A percentile compares a stretch with the other conserved stretches of the same genome.
phyloP scores from a whole-genome alignment of 1,140 invertebrate genomes.

The Tyrophagus putrescentiae region DNA sequence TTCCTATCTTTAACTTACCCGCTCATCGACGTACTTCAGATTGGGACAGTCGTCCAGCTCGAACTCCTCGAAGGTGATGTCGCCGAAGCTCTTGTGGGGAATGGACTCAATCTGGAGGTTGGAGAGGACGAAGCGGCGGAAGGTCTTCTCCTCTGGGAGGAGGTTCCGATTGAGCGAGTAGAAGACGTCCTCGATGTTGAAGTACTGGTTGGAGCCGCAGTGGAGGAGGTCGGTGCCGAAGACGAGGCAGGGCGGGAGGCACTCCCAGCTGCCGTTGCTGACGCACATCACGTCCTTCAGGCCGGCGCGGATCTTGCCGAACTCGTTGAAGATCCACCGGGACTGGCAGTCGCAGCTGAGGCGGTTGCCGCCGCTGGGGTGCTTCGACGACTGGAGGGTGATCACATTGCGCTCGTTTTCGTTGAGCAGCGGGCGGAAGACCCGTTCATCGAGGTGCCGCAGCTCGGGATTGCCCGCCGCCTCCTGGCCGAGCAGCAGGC shows the following conservation, averaged over 20 bases:
- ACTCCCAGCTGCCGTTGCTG: conserved; percentile 15
- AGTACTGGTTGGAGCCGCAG: conserved; percentile 18
- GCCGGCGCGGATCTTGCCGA: conserved; percentile 4
- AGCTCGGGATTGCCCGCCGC: conserved; percentile 8
- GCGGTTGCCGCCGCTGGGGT: not conserved
- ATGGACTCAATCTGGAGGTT: conserved; percentile 12
- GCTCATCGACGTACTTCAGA: conserved; percentile 20
- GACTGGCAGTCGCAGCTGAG: conserved; percentile 15
- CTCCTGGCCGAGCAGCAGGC: conserved; percentile 5
- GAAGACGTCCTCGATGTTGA: conserved; percentile 15
- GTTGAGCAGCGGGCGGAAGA: conserved; percentile 15
- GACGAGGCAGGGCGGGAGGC: conserved; percentile 14
- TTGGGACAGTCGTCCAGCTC: conserved; percentile 20
- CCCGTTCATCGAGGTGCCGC: conserved; percentile 14
- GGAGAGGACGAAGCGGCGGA: conserved; percentile 9
- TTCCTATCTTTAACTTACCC: conserved; percentile 13
- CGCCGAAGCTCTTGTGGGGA: conserved; percentile 13
- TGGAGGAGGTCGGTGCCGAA: conserved; percentile 16
- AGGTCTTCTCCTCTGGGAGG: conserved; percentile 5
- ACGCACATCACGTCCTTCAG: conserved; percentile 18
- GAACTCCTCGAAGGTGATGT: conserved; percentile 17
- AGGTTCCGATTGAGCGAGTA: conserved; percentile 6
- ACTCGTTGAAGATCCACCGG: conserved; percentile 17
- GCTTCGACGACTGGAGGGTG: conserved; percentile 7
- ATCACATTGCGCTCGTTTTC: conserved; percentile 13